phyloP scores from a whole-genome alignment of 2,888 invertebrate genomes.

The Vanessa cardui region DNA sequence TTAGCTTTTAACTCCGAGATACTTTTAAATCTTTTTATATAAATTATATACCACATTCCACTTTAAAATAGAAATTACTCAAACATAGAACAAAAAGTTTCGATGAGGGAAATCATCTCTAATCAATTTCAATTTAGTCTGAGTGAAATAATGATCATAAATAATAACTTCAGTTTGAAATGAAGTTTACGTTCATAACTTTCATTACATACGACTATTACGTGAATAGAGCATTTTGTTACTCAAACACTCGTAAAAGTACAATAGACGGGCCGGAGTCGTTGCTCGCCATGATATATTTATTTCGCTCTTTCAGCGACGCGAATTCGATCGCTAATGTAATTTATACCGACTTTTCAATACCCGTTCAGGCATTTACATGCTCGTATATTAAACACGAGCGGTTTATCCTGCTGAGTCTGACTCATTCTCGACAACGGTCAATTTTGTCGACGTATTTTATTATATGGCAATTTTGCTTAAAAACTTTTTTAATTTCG shows the following conservation, averaged over 20 bases:
- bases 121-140: too few species aligned
- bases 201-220: neutral
- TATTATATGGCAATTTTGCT: conserved; percentile 36
- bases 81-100: too few species aligned
- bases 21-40: neutral
- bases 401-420: conserved; percentile 38
- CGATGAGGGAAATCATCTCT: too few species aligned
- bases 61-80: too few species aligned
- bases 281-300: conserved; percentile 30
- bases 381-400: conserved; percentile 40
- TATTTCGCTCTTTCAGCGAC: conserved; percentile 26
- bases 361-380: conserved; percentile 42
- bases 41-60: conserved; percentile 1
- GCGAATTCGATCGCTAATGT: conserved; percentile 39
- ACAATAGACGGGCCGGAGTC: conserved; percentile 24
- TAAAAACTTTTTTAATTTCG: conserved; percentile 31
- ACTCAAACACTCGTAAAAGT: conserved; percentile 7
- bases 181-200: too few species aligned
- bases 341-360: conserved; percentile 43
- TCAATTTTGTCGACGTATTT: conserved; percentile 34
- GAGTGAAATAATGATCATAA: too few species aligned
- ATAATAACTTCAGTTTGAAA: too few species aligned
- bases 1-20: conserved; percentile 18
- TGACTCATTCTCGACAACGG: conserved; percentile 38
- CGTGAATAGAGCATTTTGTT: neutral